A percentile compares a stretch with the other conserved stretches of the same genome.
phyloP scores from a whole-genome alignment of 1,140 invertebrate species.

The Drosophila elegans region DNA sequence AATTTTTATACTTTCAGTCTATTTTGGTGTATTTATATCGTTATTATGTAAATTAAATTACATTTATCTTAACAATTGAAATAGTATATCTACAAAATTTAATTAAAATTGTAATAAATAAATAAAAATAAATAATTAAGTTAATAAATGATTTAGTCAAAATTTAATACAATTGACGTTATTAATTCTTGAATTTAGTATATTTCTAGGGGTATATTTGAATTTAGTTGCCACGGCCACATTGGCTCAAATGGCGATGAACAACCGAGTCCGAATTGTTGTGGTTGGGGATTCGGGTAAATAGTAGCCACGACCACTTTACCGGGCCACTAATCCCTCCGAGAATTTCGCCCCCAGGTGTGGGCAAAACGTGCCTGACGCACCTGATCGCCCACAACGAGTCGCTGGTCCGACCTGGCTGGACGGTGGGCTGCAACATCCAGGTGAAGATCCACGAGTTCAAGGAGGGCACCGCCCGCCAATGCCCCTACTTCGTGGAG shows the following conservation, averaged over 20 bases:
- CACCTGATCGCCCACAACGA: conserved; percentile 96
- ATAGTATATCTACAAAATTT: no score
- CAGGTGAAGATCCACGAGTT: conserved; percentile 98
- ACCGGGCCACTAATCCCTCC: background rate
- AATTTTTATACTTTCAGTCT: no score
- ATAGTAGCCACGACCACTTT: background rate
- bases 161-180: no score
- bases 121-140: no score
- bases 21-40: no score
- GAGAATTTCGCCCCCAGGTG: conserved; percentile 86
- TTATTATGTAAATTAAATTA: no score
- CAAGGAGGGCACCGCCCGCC: conserved; percentile 96
- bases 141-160: no score
- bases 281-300: conserved; percentile 96
- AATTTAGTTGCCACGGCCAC: background rate
- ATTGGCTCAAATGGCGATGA: conserved; percentile 86
- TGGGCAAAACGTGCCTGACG: conserved; percentile 97
- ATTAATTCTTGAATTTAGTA: background rate
- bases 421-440: conserved; percentile 97
- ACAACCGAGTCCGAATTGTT: conserved; percentile 90
- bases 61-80: no score
- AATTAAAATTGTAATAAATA: no score
- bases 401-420: conserved; percentile 92
- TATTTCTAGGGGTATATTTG: background rate
- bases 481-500: conserved; percentile 97